These are phyloP conservation scores for Drosophila kuntzei DNA, from an alignment of 2,888 invertebrate genomes.

Conservation along the genomic window DNA sequence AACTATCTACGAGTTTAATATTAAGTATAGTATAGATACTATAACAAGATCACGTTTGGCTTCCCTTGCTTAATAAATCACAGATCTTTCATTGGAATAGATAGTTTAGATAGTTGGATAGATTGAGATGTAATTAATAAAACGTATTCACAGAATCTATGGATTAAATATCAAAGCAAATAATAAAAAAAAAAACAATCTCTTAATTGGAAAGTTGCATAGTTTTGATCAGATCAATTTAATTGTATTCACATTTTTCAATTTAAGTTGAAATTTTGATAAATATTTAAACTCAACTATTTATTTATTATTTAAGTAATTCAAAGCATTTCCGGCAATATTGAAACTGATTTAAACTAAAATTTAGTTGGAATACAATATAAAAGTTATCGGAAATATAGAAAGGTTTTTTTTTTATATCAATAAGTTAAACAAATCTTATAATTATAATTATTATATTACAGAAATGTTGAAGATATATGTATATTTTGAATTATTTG, in stretches of 20 bases:
- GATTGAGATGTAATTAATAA: slow-evolving; percentile 23
- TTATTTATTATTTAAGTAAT: too few relatives aligned
- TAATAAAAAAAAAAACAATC: not conserved
- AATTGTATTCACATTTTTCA: too few relatives aligned
- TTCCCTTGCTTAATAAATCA: slow-evolving; percentile 39
- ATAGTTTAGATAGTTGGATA: slow-evolving; percentile 23
- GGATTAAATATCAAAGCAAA: slow-evolving; percentile 8
- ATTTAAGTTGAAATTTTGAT: too few relatives aligned
- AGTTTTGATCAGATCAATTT: too few relatives aligned
- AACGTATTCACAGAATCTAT: slow-evolving; percentile 2
- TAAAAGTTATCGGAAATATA: too few relatives aligned
- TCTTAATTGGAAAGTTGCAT: too few relatives aligned
- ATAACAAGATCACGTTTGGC: slow-evolving; percentile 36
- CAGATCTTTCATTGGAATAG: slow-evolving; percentile 28
- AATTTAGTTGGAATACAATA: too few relatives aligned
- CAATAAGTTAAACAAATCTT: too few relatives aligned
- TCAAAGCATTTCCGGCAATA: not conserved
- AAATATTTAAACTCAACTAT: too few relatives aligned
- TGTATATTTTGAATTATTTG: not conserved
- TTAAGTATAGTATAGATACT: slow-evolving; percentile 10
- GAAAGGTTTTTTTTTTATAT: too few relatives aligned
- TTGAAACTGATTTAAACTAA: too few relatives aligned
- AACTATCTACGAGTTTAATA: slow-evolving; percentile 3
- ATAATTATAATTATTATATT: too few relatives aligned
- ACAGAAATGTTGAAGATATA: not conserved